These are phyloP conservation scores for Talpa occidentalis DNA, from an alignment of 2,113 vertebrate species.

Conservation along the genomic window DNA sequence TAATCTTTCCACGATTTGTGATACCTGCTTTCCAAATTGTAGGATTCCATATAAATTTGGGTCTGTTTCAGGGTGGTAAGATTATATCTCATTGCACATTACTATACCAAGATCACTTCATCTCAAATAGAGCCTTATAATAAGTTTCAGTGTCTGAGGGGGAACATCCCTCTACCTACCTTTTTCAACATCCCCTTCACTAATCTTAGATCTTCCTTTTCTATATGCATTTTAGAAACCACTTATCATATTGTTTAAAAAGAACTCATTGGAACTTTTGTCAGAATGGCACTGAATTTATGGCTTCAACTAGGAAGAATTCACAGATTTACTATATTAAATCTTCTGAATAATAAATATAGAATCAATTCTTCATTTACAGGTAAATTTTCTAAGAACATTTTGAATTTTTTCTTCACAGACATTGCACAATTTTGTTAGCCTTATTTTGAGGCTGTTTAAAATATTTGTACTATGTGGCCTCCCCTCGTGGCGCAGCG, in stretches of 20 bases:
- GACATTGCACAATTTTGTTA: neutral
- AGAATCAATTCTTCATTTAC: neutral
- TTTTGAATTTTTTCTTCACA: neutral
- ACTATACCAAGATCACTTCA: too few species aligned
- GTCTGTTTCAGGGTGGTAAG: too few species aligned
- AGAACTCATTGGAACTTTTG: neutral
- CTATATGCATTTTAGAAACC: neutral
- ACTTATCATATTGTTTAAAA: neutral
- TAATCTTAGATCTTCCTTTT: neutral
- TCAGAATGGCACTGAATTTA: neutral
- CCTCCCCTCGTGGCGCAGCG: too few species aligned
- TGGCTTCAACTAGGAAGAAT: neutral
- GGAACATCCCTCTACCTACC: neutral
- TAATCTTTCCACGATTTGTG: too few species aligned
- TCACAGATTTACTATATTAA: neutral
- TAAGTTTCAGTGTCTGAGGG: neutral
- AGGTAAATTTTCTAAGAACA: neutral
- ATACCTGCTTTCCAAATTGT: too few species aligned
- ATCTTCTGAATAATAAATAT: neutral
- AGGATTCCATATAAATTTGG: too few species aligned
- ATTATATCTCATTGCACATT: too few species aligned
- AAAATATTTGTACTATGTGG: neutral
- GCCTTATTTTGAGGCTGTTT: neutral
- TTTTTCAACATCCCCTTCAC: neutral
- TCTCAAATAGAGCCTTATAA: too few species aligned